A percentile compares a stretch with the other conserved stretches of the same genome.
phyloP scores from a whole-genome alignment of 53 echinoderm and acorn worm species.

The Echinarachnius parma region DNA sequence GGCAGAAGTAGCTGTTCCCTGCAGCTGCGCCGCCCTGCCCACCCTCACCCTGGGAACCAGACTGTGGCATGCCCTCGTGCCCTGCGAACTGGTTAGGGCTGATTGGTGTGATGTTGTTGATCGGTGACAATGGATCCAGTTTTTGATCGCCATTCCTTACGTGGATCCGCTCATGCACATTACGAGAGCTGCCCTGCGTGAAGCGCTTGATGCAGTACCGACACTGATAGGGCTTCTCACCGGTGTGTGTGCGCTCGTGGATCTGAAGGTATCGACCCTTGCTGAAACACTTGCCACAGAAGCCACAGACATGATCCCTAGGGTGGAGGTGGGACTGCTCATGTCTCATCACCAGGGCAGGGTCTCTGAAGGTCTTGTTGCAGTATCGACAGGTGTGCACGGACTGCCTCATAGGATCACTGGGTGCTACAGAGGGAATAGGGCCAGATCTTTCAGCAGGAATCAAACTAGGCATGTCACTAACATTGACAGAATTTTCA shows the following conservation, averaged over 20 bases:
- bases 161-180: conserved; percentile 36
- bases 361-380: conserved; percentile 37
- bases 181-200: conserved; percentile 39
- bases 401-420: conserved; percentile 16
- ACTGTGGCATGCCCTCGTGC: neutral
- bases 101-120: neutral
- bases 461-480: no score
- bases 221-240: conserved; percentile 38
- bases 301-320: conserved; percentile 29
- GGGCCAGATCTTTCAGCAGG: no score
- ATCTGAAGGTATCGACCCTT: conserved; percentile 39
- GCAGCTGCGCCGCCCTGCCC: neutral
- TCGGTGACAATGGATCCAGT: conserved; percentile 12
- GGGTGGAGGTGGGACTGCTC: conserved; percentile 34
- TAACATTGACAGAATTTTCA: conserved; percentile 21
- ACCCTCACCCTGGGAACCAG: neutral
- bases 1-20: conserved; percentile 3
- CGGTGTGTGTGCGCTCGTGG: conserved; percentile 34
- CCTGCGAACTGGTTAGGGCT: neutral
- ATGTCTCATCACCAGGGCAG: conserved; percentile 19
- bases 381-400: conserved; percentile 38
- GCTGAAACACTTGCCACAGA: conserved; percentile 36
- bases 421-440: neutral
- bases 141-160: conserved; percentile 33
- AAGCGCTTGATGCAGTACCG: conserved; percentile 45